phyloP scores from a whole-genome alignment of 2,113 vertebrate genomes.

The Chelonoidis abingdonii region DNA sequence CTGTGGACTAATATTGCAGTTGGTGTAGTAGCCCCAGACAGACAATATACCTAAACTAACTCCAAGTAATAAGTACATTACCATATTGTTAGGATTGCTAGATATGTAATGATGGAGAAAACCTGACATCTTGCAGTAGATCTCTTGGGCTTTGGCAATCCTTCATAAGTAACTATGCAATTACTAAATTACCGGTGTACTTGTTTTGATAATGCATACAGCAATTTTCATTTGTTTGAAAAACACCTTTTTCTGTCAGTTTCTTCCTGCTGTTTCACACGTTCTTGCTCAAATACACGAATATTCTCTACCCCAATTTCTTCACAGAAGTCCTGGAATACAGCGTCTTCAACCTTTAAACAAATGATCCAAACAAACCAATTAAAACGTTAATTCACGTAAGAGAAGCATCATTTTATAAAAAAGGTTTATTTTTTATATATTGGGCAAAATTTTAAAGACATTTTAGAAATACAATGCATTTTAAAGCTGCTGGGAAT shows the following conservation, averaged over 20 bases:
- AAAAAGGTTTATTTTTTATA: neutral
- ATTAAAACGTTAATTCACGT: neutral
- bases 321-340: constrained; percentile 92
- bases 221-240: neutral
- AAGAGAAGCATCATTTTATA: neutral
- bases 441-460: neutral
- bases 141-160: neutral
- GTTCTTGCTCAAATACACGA: constrained; percentile 90
- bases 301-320: constrained; percentile 92
- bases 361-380: neutral
- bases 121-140: neutral
- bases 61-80: neutral
- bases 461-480: neutral
- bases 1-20: neutral
- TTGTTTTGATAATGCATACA: neutral
- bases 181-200: neutral
- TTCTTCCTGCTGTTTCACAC: constrained; percentile 87
- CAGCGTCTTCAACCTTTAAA: constrained; percentile 88
- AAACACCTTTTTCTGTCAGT: constrained; percentile 88
- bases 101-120: neutral
- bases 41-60: neutral
- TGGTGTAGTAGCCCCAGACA: neutral
- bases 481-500: neutral
- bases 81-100: neutral
- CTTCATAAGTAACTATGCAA: neutral